Evolutionary conservation across 2,888 invertebrate species (phyloP), one percentile per base, ranked within the genome.

Genomic region (Hirtodrosophila histrioides): DNA sequence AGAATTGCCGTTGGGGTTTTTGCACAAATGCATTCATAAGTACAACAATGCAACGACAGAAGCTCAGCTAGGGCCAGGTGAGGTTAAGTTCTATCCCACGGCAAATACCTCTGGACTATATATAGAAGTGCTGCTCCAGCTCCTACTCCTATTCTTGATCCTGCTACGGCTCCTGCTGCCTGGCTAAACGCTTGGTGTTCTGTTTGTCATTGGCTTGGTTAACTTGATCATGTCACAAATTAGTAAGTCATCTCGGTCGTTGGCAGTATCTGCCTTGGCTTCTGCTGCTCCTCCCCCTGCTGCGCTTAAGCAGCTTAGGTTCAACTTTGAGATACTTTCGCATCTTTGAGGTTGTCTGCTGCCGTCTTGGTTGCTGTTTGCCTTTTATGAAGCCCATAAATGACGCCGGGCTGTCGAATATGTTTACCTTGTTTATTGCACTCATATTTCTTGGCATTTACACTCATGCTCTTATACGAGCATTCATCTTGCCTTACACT

Each of bases 191-290:
- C 53, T 78, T 74, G 17, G 17, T 17, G 17, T 17, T 17, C 17
- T 17, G 70, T 61, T 77, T 77, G 63, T 64, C 68, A 67, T 79
- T 75, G 69, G 65, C 48, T 76, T 55, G 73, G 63, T 70, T 86
- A 86, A 79, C 71, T 78, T 78, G 85, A 86, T 84, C 86, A 75
- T 79, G 75, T 78, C 85, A 63, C 85, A 84, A 84, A 84, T 84
- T 86, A 84, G 85, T 85, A 78, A 82, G 82, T 85, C 82, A 85
- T 69, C 61, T 69, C 49, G 67, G 54, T 48, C 45, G 33, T 53
- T 58, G 44, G 46, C 60, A 46, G 54, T 27, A 27, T 0, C 27
- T 27, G 60, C 48, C 60, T 40, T 17, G 17, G 17, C 49, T 69
- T 51, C 46, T 7, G 35, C 50, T 17, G 0, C 39, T 10, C 6